phyloP scores from a whole-genome alignment of 2,888 invertebrate species.

The Asteroscopus sphinx region DNA sequence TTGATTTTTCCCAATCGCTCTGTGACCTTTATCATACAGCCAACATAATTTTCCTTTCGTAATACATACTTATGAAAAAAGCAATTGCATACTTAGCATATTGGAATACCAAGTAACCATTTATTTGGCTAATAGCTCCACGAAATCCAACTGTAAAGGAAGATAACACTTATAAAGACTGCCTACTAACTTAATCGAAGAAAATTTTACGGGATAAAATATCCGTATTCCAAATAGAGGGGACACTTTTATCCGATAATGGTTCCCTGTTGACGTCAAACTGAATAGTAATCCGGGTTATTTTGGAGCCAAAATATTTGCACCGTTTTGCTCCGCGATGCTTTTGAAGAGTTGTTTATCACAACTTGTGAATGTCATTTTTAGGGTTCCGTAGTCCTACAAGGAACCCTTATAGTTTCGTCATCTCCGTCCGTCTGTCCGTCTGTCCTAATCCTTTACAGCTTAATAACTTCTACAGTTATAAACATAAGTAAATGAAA shows the following conservation, averaged over 20 bases:
- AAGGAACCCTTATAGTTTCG: no score
- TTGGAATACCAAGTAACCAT: constrained; percentile 9
- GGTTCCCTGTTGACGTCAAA: constrained; percentile 41
- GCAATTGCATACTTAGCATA: constrained; percentile 6
- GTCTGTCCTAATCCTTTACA: no score
- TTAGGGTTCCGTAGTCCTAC: no score
- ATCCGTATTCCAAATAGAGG: constrained; percentile 21
- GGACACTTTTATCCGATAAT: constrained; percentile 36
- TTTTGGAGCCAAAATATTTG: constrained; percentile 43
- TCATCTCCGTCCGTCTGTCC: no score
- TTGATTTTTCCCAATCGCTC: constrained; percentile 8
- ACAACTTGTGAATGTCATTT: constrained; percentile 16
- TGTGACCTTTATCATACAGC: neutral
- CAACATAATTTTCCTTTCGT: neutral
- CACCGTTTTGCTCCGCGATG: constrained; percentile 17
- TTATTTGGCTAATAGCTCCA: constrained; percentile 15
- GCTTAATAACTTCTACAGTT: no score
- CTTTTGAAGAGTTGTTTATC: constrained; percentile 31
- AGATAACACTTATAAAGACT: constrained; percentile 20
- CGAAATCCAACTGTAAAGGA: constrained; percentile 19
- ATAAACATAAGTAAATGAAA: no score
- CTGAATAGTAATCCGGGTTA: constrained; percentile 40
- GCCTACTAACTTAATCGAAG: constrained; percentile 15
- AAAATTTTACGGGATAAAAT: constrained; percentile 24
- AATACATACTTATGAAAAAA: constrained; percentile 4